These are phyloP conservation scores for Acrobeloides nanus DNA, from an alignment of 2,888 invertebrate species.

Conservation along the genomic window DNA sequence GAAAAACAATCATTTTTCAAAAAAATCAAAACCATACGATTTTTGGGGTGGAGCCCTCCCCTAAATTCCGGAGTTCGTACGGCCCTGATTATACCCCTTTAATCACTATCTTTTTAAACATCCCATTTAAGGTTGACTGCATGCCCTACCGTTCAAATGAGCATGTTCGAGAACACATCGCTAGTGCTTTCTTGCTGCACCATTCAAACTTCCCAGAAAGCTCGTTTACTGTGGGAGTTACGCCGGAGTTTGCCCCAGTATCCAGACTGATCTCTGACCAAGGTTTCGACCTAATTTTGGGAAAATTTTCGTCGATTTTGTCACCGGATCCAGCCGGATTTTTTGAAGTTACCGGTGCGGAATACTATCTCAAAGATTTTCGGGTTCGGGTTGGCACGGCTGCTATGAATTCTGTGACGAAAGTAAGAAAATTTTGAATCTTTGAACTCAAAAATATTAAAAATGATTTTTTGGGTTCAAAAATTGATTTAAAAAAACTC, in stretches of 20 bases:
- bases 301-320: constrained; percentile 34
- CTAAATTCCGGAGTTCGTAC: no score
- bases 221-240: constrained; percentile 33
- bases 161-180: constrained; percentile 15
- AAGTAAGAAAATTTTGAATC: constrained; percentile 21
- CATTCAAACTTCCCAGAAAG: constrained; percentile 44
- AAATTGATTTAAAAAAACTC: constrained; percentile 2
- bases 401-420: constrained; percentile 30
- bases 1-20: no score
- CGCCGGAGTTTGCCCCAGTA: constrained; percentile 4
- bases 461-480: constrained; percentile 1
- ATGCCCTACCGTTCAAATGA: constrained; percentile 22
- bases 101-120: no score
- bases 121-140: constrained; percentile 29
- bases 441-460: neutral
- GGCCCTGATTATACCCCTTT: no score
- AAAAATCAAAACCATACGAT: no score
- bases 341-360: constrained; percentile 30
- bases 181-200: constrained; percentile 29
- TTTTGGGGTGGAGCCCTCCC: no score
- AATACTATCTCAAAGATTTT: constrained; percentile 37
- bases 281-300: constrained; percentile 41
- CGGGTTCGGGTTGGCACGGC: constrained; percentile 38
- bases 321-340: constrained; percentile 7
- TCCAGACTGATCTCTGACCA: constrained; percentile 31